phyloP scores from a whole-genome alignment of 2,797 vertebrate genomes.

The Dipus sagitta region DNA sequence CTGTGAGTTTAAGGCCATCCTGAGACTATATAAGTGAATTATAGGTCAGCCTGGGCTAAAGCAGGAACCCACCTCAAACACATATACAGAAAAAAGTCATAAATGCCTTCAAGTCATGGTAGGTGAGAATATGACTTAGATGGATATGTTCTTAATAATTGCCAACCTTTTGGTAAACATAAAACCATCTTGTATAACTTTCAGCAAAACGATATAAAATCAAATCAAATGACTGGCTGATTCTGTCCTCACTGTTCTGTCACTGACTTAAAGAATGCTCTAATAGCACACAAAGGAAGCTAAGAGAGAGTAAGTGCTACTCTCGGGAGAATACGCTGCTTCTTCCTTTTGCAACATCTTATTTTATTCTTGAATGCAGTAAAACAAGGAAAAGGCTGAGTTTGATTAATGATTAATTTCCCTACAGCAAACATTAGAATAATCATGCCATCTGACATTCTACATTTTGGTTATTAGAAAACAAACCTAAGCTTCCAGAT shows the following conservation, averaged over 20 bases:
- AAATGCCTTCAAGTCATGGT: neutral
- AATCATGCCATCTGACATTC: too few species aligned
- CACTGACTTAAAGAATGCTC: neutral
- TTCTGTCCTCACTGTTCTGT: neutral
- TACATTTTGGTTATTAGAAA: neutral
- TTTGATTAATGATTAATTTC: neutral
- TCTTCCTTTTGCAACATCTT: neutral
- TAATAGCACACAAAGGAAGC: neutral
- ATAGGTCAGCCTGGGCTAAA: too few species aligned
- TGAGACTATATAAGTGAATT: too few species aligned
- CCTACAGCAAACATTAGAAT: neutral
- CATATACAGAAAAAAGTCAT: neutral
- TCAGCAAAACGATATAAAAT: neutral
- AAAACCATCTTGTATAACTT: slow-evolving; percentile 6
- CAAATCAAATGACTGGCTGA: neutral
- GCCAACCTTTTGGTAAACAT: slow-evolving; percentile 18
- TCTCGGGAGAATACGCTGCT: neutral
- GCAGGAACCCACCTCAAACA: too few species aligned
- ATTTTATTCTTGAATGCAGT: neutral
- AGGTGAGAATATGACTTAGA: slow-evolving; percentile 12
- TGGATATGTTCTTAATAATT: neutral
- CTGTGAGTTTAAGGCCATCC: too few species aligned
- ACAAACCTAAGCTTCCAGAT: neutral
- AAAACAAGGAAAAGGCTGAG: neutral
- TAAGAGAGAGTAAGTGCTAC: neutral